Conservation (phyloP, 2,888 invertebrate species). For the Drosophila hamatofila region DNA sequence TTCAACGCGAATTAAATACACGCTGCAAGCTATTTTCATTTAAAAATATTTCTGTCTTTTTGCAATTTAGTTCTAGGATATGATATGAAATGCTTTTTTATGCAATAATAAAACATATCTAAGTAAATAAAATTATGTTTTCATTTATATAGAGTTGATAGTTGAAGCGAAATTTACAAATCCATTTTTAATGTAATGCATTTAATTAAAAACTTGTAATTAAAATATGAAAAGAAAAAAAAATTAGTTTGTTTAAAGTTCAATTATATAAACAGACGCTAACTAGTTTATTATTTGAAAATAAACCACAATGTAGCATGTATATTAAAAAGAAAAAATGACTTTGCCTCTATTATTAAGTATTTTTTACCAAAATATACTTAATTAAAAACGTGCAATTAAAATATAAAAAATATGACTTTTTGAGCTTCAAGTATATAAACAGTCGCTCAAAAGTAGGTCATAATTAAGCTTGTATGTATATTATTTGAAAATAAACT, state of each 20-base stretch:
- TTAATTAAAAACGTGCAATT: not conserved
- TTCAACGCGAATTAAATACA: constrained; percentile 15
- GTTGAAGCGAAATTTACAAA: not conserved
- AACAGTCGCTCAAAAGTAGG: too few species aligned
- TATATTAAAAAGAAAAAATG: too few species aligned
- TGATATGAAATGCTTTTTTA: not conserved
- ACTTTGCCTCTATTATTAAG: too few species aligned
- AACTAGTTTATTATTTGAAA: too few species aligned
- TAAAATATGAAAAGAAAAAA: not conserved
- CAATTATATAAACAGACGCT: too few species aligned
- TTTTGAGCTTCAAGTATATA: too few species aligned
- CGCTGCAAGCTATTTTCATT: constrained; percentile 8
- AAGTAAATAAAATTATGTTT: not conserved
- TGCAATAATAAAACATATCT: not conserved
- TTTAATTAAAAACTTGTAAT: not conserved
- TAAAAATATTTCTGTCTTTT: not conserved
- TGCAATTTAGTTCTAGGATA: not conserved
- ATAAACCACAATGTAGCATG: too few species aligned
- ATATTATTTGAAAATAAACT: not conserved
- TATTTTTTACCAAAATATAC: not conserved
- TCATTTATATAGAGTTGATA: not conserved
- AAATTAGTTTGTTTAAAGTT: not conserved
- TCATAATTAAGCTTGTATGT: too few species aligned
- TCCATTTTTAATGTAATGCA: not conserved
- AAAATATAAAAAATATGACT: too few species aligned